Evolutionary conservation across 2,888 invertebrate species (phyloP).

Genomic region (Eurois occulta): DNA sequence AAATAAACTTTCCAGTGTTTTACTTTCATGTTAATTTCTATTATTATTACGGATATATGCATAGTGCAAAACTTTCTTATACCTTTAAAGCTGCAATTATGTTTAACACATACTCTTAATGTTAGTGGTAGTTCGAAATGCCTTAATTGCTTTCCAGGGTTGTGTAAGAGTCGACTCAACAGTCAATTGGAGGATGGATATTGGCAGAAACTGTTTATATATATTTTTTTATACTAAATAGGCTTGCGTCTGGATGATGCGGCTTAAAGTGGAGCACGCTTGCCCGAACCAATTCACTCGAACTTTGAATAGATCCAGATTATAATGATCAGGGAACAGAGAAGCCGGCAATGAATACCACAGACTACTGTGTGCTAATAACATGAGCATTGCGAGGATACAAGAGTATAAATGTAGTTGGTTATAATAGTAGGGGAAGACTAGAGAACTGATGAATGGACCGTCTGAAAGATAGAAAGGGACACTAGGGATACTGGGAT

Average conservation of each 20-base stretch:
- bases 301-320: too few species aligned
- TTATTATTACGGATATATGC: conserved; percentile 53
- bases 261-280: too few species aligned
- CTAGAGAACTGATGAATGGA: too few species aligned
- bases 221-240: too few species aligned
- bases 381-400: not conserved
- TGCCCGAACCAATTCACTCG: too few species aligned
- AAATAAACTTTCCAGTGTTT: conserved; percentile 59
- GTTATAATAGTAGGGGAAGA: too few species aligned
- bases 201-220: not conserved
- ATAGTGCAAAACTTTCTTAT: conserved; percentile 38
- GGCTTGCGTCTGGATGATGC: too few species aligned
- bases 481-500: not conserved
- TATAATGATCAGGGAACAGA: too few species aligned
- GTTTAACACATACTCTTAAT: not conserved
- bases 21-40: conserved; percentile 52
- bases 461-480: too few species aligned
- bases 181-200: not conserved
- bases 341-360: too few species aligned
- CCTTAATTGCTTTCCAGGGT: not conserved
- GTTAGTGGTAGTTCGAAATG: not conserved
- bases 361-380: too few species aligned
- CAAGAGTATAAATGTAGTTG: not conserved
- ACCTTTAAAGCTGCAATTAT: conserved; percentile 1
- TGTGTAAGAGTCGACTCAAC: not conserved